Conservation (phyloP, 2,888 invertebrate species). For the Deilephila porcellus region DNA sequence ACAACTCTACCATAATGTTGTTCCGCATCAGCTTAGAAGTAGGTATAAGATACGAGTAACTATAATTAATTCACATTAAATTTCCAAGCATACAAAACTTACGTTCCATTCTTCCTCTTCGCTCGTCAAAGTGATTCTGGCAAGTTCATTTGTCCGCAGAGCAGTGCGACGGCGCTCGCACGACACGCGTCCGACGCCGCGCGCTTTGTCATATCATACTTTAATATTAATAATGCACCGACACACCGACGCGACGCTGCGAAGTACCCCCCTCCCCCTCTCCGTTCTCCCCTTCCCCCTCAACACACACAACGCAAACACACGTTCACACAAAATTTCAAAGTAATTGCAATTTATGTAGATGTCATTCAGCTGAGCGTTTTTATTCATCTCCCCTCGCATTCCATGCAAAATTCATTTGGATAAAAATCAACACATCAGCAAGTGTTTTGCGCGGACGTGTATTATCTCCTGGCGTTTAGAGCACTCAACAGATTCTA, state of each 20-base stretch:
- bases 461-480: too few relatives aligned
- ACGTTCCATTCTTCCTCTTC: neutral
- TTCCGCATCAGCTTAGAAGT: too few relatives aligned
- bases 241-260: conserved; percentile 19
- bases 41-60: too few relatives aligned
- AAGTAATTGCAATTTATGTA: conserved; percentile 25
- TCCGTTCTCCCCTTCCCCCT: neutral
- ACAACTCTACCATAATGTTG: too few relatives aligned
- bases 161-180: conserved; percentile 30
- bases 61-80: neutral
- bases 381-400: neutral
- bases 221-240: conserved; percentile 46
- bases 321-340: conserved; percentile 17
- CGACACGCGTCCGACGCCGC: conserved; percentile 13
- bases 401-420: neutral
- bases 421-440: conserved; percentile 8
- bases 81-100: neutral
- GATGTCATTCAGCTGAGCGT: conserved; percentile 7
- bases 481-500: neutral
- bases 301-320: neutral
- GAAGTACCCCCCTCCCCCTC: neutral
- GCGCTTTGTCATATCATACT: conserved; percentile 34
- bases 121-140: neutral
- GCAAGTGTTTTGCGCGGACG: neutral
- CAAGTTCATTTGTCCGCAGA: neutral